phyloP scores from a whole-genome alignment of 2,797 vertebrate species.

The Coccyzus lansbergi region DNA sequence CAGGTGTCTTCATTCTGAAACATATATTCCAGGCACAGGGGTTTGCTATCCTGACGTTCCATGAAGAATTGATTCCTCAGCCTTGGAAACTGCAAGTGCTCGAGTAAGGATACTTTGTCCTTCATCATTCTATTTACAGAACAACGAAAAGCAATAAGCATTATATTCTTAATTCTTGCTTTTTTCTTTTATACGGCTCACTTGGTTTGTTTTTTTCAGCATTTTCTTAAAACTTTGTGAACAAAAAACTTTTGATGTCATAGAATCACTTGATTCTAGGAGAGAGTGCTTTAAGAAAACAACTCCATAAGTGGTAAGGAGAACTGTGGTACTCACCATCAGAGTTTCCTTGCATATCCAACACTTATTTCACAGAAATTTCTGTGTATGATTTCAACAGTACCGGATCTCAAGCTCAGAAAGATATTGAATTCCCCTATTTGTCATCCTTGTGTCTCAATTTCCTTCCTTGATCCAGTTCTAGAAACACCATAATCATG shows the following conservation, averaged over 20 bases:
- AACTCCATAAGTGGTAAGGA: background rate
- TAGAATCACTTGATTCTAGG: background rate
- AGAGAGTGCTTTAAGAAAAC: background rate
- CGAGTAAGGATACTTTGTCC: background rate
- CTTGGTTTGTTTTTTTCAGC: background rate
- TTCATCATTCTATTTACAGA: background rate
- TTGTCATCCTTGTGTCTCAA: background rate
- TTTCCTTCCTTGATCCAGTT: background rate
- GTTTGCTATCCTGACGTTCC: background rate
- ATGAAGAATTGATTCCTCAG: background rate
- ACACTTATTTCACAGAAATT: background rate
- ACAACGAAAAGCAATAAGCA: background rate
- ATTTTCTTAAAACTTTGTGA: background rate
- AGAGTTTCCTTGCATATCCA: background rate
- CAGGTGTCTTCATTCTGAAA: conserved; percentile 16
- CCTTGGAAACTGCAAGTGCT: background rate
- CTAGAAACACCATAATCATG: background rate
- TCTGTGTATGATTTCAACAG: background rate
- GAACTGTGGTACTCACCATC: background rate
- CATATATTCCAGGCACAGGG: background rate
- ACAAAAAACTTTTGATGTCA: background rate
- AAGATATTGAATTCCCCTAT: background rate
- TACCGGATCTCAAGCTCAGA: background rate
- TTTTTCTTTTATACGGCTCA: background rate
- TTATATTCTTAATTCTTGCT: background rate